phyloP scores from a whole-genome alignment of 2,888 invertebrate genomes.

The Diplolepis rosae region DNA sequence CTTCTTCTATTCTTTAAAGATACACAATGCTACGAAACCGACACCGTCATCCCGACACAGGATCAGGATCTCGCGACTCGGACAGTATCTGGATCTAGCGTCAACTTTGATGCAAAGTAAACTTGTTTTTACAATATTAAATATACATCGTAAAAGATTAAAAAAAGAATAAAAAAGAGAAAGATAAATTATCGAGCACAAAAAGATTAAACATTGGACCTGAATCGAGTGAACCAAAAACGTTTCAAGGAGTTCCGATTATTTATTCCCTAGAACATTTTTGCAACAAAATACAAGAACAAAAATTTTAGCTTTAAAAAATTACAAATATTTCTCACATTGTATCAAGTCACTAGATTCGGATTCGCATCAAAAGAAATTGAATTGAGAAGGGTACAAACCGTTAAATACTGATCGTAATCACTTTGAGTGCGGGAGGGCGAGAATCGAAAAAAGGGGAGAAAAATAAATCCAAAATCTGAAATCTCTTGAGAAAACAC shows the following conservation, averaged over 20 bases:
- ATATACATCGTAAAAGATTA: neutral
- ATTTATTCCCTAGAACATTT: too few species aligned
- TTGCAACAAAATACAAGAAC: too few species aligned
- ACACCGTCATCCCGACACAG: slow-evolving; percentile 60
- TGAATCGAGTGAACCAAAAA: too few species aligned
- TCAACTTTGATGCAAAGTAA: slow-evolving; percentile 67
- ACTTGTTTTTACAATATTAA: slow-evolving; percentile 37
- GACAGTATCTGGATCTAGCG: slow-evolving; percentile 70
- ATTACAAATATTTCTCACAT: too few species aligned
- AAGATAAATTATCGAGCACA: neutral
- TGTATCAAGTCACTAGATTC: neutral
- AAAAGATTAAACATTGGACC: too few species aligned
- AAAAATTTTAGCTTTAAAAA: too few species aligned
- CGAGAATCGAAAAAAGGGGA: slow-evolving; percentile 23
- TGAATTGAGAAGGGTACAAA: neutral
- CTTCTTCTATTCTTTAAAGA: slow-evolving; percentile 45
- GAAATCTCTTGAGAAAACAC: slow-evolving; percentile 70
- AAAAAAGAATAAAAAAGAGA: slow-evolving; percentile 16
- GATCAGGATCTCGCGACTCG: slow-evolving; percentile 59
- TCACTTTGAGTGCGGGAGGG: slow-evolving; percentile 9
- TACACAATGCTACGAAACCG: slow-evolving; percentile 59
- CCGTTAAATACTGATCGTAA: neutral
- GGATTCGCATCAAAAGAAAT: neutral
- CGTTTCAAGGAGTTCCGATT: too few species aligned
- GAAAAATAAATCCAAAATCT: slow-evolving; percentile 47